Evolutionary conservation across 2,888 invertebrate species (phyloP), one percentile per base, ranked within the genome.

Genomic region (Hydropsyche betteni): DNA sequence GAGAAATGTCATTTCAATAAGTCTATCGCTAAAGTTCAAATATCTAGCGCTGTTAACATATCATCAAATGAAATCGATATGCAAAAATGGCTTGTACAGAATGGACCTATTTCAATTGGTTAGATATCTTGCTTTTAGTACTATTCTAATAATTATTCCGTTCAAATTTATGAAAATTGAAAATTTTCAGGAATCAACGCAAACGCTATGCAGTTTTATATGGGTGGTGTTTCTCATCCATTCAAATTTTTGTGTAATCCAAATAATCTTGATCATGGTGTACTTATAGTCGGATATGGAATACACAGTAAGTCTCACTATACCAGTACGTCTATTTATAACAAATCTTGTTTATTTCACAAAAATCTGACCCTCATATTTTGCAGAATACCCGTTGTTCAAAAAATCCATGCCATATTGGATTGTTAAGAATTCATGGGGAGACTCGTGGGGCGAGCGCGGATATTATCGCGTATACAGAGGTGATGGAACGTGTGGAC

Each of bases 391-490:
- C 86, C 92, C 93, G 7, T 84, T 92, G 55, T 95, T 95, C 86
- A 91, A 95, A 81, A 94, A 93, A 84, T 89, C 87, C 0, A 83
- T 95, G 61, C 96, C 96, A 0, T 98, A 92, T 84, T 98, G 98
- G 98, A 93, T 93, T 78, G 88, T 98, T 44, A 98, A 98, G 88
- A 98, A 98, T 85, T 97, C 97, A 10, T 98, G 98, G 98, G 97
- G 98, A 71, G 83, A 87, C 51, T 85, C 86, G 34, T 98, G 97
- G 97, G 98, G 98, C 53, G 96, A 97, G 85, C 92, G 94, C 88
- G 98, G 98, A 1, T 98, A 98, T 84, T 98, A 97, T 84, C 89
- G 96, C 80, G 93, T 98, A 75, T 99, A 92, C 85, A 90, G 98
- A 76, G 99, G 99, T 10, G 96, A 94, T 83, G 97, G 98, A 76